A percentile compares a stretch with the other conserved stretches of the same genome.
phyloP scores from a whole-genome alignment of 1,140 invertebrate genomes.

The Homarus americanus region DNA sequence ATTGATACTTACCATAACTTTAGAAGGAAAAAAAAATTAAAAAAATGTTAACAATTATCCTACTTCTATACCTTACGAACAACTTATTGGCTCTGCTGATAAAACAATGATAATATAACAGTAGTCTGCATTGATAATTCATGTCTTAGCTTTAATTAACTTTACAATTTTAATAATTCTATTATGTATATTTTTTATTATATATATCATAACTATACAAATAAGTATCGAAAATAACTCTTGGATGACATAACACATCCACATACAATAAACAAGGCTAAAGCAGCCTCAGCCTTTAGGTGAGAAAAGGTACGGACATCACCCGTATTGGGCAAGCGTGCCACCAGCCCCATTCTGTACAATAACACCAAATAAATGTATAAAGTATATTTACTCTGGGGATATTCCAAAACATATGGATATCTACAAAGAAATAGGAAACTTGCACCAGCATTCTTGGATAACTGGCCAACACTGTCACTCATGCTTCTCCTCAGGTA shows the following conservation, averaged over 20 bases:
- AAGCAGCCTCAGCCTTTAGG: not conserved
- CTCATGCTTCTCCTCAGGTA: conserved; percentile 48
- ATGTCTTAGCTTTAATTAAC: too few species aligned
- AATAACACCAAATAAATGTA: not conserved
- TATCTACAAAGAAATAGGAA: not conserved
- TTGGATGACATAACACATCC: not conserved
- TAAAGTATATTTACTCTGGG: not conserved
- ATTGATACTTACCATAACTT: too few species aligned
- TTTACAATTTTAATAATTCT: too few species aligned
- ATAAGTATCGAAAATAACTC: not conserved
- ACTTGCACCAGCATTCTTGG: not conserved
- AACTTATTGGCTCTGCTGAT: too few species aligned
- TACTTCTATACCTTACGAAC: too few species aligned
- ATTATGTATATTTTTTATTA: too few species aligned
- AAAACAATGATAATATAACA: too few species aligned
- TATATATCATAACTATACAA: not conserved
- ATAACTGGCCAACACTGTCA: not conserved
- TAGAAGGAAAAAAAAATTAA: too few species aligned
- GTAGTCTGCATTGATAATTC: too few species aligned
- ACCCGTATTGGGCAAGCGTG: not conserved
- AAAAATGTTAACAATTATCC: too few species aligned
- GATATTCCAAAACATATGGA: not conserved
- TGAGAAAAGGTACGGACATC: not conserved
- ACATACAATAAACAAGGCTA: not conserved
- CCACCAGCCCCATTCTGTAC: not conserved